A percentile compares a stretch with the other conserved stretches of the same genome.
Evolutionary conservation across 1,140 invertebrate genomes (phyloP).

Genomic region (Polyergus mexicanus): DNA sequence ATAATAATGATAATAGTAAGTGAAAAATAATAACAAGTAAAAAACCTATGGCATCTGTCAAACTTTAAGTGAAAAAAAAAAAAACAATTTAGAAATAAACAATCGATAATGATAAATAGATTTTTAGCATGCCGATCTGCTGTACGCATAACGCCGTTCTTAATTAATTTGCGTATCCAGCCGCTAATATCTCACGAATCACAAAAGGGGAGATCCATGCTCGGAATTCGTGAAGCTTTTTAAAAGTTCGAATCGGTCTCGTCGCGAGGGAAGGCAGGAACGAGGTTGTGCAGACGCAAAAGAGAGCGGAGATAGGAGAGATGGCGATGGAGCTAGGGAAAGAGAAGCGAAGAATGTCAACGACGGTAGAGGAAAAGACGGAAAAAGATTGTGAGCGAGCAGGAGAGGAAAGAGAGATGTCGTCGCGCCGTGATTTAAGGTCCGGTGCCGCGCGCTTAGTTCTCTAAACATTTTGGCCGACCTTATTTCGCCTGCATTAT

Average conservation of each 20-base stretch:
- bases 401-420: slow-evolving; percentile 50
- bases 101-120: slow-evolving; percentile 52
- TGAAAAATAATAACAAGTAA: too few species aligned
- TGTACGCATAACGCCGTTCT: slow-evolving; percentile 40
- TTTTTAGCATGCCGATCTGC: not conserved
- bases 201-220: slow-evolving; percentile 48
- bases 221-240: slow-evolving; percentile 66
- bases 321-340: not conserved
- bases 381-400: slow-evolving; percentile 34
- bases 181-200: slow-evolving; percentile 69
- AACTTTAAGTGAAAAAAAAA: too few species aligned
- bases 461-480: slow-evolving; percentile 83
- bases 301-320: slow-evolving; percentile 23
- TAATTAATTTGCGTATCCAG: slow-evolving; percentile 75
- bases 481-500: slow-evolving; percentile 83
- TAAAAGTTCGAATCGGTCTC: slow-evolving; percentile 73
- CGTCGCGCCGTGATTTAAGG: slow-evolving; percentile 77
- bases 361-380: not conserved
- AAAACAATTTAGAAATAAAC: not conserved
- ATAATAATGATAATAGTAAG: not conserved
- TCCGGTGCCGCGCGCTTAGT: slow-evolving; percentile 74
- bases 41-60: too few species aligned
- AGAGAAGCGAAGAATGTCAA: slow-evolving; percentile 41
- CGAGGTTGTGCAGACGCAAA: slow-evolving; percentile 53
- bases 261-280: slow-evolving; percentile 54